phyloP scores from a whole-genome alignment of 2,113 vertebrate genomes.

The Brienomyrus longianalis region DNA sequence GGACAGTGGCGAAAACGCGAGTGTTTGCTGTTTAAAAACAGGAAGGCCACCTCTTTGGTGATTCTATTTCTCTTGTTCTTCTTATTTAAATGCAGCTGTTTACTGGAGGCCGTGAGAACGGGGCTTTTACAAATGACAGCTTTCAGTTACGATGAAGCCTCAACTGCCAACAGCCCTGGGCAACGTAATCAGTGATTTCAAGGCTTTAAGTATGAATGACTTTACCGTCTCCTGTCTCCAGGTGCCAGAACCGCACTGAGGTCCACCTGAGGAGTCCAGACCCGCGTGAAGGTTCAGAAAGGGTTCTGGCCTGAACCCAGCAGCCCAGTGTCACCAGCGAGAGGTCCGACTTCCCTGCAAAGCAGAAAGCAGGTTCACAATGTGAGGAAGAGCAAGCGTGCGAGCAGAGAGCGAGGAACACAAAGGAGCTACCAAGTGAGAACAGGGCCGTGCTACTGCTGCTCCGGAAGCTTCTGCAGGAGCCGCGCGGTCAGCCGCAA shows the following conservation, averaged over 20 bases:
- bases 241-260: conserved; percentile 40
- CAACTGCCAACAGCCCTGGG: not conserved
- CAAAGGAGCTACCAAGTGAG: conserved; percentile 27
- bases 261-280: conserved; percentile 32
- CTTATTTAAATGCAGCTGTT: not conserved
- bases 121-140: not conserved
- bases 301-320: conserved; percentile 31
- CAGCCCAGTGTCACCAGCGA: conserved; percentile 19
- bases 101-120: not conserved
- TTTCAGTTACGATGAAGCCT: not conserved
- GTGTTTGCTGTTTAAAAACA: not conserved
- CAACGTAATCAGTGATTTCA: not conserved
- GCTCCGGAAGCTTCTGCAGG: conserved; percentile 37
- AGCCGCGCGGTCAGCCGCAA: conserved; percentile 45
- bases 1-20: not conserved
- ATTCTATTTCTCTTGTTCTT: not conserved
- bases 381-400: conserved; percentile 30
- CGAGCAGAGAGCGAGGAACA: not conserved
- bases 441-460: conserved; percentile 32
- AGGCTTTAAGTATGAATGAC: not conserved
- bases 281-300: conserved; percentile 36
- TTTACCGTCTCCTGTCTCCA: conserved; percentile 28
- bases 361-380: conserved; percentile 17
- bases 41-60: not conserved
- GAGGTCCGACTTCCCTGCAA: conserved; percentile 19